Evolutionary conservation across 2,888 invertebrate genomes (phyloP).

Genomic region (Drosophila percnosoma): DNA sequence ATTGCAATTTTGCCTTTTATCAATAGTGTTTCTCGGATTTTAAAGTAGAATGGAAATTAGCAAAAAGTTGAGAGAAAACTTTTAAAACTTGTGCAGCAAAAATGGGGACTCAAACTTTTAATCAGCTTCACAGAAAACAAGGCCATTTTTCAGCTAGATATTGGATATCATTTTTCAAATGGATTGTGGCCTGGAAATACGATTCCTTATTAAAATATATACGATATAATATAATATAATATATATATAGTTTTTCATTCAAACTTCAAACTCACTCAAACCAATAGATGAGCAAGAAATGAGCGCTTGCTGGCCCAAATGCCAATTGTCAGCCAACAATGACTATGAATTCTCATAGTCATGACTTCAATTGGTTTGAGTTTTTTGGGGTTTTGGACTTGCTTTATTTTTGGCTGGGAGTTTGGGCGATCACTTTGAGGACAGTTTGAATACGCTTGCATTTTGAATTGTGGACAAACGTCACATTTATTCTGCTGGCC

Average conservation of each 20-base stretch:
- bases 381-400: background rate
- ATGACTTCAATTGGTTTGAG: slow-evolving; percentile 10
- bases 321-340: slow-evolving; percentile 1
- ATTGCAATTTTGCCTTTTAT: too few relatives aligned
- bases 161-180: background rate
- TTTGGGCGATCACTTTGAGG: slow-evolving; percentile 13
- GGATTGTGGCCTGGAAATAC: too few relatives aligned
- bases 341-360: slow-evolving; percentile 1
- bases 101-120: background rate
- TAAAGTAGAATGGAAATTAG: background rate
- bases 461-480: slow-evolving; percentile 50
- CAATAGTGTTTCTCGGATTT: too few relatives aligned
- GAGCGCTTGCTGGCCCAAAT: slow-evolving; percentile 1
- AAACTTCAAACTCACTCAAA: background rate
- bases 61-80: background rate
- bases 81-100: background rate
- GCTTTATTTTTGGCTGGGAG: background rate
- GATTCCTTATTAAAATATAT: background rate
- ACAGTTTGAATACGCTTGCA: slow-evolving; percentile 27
- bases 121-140: background rate
- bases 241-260: background rate
- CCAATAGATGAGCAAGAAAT: background rate
- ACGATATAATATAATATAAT: too few relatives aligned
- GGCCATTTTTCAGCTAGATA: rapidly evolving
- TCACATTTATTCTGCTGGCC: slow-evolving; percentile 31